Evolutionary conservation across 2,113 vertebrate genomes (phyloP), one percentile per base, ranked within the genome.

Genomic region (Otocyon megalotis): DNA sequence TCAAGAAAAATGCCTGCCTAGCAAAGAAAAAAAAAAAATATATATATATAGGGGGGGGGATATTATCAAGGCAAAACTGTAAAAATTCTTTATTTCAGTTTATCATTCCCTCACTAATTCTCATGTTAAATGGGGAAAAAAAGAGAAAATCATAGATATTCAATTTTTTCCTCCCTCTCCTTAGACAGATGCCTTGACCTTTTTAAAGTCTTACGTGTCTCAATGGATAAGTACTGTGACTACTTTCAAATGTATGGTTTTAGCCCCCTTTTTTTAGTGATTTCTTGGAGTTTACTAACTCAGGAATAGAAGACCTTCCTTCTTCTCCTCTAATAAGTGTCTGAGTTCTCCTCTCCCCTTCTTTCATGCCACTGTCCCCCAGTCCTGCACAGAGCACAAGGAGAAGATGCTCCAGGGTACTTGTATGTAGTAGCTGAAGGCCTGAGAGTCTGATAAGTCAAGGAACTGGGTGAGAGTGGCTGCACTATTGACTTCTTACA

Each of bases 41-140:
- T 69, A 43, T 43, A 43, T 43, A 4, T 43, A 43, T 43, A 37
- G 37, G 37, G 43, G 43, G 43, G 12, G 0, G 81, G 12, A 11
- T 88, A 48, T 84, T 96, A 1, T 83, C 72, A 97, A 94, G 43
- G 24, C 86, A 97, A 96, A 97, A 32, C 67, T 90, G 56, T 81
- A n/a, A 63, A n/a, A 96, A 43, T 81, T 84, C 22, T 8, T 95
- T 87, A 96, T 93, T 96, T 32, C 43, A 62, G 32, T 96, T 89
- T 93, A 92, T 97, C 35, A 60, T 92, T 53, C 63, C 76, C 76
- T 93, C 1, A 0, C 88, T 48, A 7, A 97, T 94, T 26, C 20
- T 97, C 43, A 56, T 11, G 37, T 43, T 90, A 81, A 97, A 94
- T 93, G 37, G 48, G 48, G 10, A 60, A 30, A 37, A 50, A 50